A percentile compares a stretch with the other conserved stretches of the same genome.
These are phyloP conservation scores for Neolamprologus kungweensis DNA, from an alignment of 2,113 vertebrate species.

Conservation along the genomic window DNA sequence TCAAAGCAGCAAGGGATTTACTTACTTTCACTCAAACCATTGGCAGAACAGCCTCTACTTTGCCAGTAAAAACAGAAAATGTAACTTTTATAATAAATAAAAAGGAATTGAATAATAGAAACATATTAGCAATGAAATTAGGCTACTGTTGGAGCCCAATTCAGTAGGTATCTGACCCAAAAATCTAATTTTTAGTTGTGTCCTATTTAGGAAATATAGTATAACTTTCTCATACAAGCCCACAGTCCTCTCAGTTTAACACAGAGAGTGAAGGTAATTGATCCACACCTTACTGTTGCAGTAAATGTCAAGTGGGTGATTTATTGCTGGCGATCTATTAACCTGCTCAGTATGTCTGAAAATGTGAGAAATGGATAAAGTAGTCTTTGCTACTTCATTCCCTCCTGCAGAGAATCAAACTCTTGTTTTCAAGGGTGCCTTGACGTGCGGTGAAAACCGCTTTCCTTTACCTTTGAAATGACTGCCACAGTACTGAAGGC, in stretches of 20 bases:
- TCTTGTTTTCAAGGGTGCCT: background rate
- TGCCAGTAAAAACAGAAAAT: background rate
- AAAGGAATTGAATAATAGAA: background rate
- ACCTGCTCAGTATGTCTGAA: slow-evolving; percentile 3
- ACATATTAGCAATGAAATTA: background rate
- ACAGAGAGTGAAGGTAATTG: background rate
- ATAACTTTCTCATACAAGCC: background rate
- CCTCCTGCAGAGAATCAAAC: background rate
- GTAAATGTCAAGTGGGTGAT: slow-evolving; percentile 8
- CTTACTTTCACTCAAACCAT: background rate
- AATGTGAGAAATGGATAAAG: background rate
- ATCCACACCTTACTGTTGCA: background rate
- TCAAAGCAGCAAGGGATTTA: background rate
- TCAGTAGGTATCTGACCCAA: background rate
- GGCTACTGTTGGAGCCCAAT: background rate
- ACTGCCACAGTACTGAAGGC: background rate
- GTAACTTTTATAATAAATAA: background rate
- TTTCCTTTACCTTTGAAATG: background rate
- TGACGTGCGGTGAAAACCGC: background rate
- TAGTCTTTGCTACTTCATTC: background rate
- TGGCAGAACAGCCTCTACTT: background rate
- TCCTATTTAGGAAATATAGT: background rate
- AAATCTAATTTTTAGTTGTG: background rate
- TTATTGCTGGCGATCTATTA: background rate
- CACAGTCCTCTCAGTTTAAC: background rate